Conservation (phyloP, 1,140 invertebrate genomes). For the Oreohelix idahoensis region DNA sequence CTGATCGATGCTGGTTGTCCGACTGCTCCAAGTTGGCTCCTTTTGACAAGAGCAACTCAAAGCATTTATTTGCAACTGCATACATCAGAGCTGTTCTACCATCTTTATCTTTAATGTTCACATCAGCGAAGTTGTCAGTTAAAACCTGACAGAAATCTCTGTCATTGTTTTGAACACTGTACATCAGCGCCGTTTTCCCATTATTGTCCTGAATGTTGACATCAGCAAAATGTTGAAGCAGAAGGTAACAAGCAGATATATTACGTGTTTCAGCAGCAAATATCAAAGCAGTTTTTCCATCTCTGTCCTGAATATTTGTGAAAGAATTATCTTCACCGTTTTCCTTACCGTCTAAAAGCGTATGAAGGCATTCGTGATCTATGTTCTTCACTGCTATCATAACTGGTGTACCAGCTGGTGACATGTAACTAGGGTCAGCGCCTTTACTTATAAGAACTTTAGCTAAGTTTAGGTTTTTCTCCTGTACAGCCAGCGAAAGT, state of each 20-base stretch:
- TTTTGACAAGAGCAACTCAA: background rate
- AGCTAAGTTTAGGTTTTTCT: background rate
- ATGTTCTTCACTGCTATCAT: background rate
- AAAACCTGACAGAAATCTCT: background rate
- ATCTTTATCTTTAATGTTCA: background rate
- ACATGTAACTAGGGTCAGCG: background rate
- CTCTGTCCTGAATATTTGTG: background rate
- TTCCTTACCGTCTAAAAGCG: background rate
- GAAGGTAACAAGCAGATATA: background rate
- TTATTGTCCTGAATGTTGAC: background rate
- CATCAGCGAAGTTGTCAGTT: background rate
- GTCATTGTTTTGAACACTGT: background rate
- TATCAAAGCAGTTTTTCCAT: background rate
- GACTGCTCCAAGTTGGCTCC: background rate
- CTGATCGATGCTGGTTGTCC: background rate
- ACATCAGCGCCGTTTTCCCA: background rate
- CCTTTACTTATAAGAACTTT: background rate
- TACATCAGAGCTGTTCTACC: background rate
- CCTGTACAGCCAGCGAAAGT: background rate
- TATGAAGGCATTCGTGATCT: background rate
- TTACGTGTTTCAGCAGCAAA: background rate
- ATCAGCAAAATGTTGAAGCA: background rate
- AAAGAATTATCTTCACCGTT: background rate
- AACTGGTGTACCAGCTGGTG: background rate
- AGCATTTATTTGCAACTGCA: background rate